Conservation (phyloP, 2,888 invertebrate genomes). For the Pollenia angustigena region DNA sequence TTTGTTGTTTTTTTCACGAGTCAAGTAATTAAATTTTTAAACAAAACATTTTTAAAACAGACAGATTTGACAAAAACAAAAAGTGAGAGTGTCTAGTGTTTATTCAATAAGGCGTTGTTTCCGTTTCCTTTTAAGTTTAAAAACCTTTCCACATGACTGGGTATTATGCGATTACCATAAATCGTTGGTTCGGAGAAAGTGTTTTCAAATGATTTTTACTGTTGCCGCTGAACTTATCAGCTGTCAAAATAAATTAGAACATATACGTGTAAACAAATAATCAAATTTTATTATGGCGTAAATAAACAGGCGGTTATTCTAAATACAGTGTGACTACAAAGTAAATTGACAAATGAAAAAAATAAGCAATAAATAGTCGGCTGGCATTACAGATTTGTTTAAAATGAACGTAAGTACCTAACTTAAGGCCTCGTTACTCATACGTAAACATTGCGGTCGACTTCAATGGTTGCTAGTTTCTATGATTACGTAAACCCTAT, state of each 20-base stretch:
- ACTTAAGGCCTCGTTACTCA: too few relatives aligned
- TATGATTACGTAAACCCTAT: too few relatives aligned
- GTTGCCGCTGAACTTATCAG: not conserved
- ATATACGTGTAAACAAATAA: not conserved
- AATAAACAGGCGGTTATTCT: slow-evolving; percentile 29
- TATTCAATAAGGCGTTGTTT: slow-evolving; percentile 11
- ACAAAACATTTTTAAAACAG: slow-evolving; percentile 1
- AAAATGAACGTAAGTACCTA: too few relatives aligned
- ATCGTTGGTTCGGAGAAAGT: not conserved
- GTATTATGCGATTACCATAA: too few relatives aligned
- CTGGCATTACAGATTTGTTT: too few relatives aligned
- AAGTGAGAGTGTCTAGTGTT: not conserved
- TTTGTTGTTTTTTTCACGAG: slow-evolving; percentile 9
- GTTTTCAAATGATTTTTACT: not conserved
- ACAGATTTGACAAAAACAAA: not conserved
- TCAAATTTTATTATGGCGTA: not conserved
- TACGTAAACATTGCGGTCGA: too few relatives aligned
- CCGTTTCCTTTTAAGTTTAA: slow-evolving; percentile 11
- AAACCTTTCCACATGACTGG: not conserved
- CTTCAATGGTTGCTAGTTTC: too few relatives aligned
- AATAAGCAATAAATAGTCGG: too few relatives aligned
- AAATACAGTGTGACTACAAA: not conserved
- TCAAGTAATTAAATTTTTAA: slow-evolving; percentile 19
- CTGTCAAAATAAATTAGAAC: slow-evolving; percentile 29
- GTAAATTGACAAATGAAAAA: not conserved